These are phyloP conservation scores for Sebastes schlegelii DNA, from an alignment of 2,113 vertebrate species.

Conservation along the genomic window DNA sequence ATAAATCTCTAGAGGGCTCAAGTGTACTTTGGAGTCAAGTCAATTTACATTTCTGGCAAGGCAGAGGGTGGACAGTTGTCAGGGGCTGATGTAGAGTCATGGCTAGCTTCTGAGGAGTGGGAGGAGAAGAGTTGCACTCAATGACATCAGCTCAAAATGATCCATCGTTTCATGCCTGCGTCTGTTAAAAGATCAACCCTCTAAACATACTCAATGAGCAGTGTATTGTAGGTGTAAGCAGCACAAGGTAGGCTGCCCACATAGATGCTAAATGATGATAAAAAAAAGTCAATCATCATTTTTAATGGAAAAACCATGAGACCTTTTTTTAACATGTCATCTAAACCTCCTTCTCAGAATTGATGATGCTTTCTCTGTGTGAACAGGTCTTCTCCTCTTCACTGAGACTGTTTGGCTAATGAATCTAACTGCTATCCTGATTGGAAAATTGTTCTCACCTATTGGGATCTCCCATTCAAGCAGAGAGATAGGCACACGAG, in stretches of 20 bases:
- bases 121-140: slow-evolving; percentile 25
- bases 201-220: not conserved
- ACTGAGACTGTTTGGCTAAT: slow-evolving; percentile 7
- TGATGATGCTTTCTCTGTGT: slow-evolving; percentile 34
- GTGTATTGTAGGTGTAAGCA: not conserved
- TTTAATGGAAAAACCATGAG: slow-evolving; percentile 27
- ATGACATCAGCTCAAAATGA: slow-evolving; percentile 25
- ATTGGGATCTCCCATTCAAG: slow-evolving; percentile 25
- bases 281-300: slow-evolving; percentile 21
- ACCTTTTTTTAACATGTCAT: not conserved
- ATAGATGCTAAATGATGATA: slow-evolving; percentile 1
- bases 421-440: slow-evolving; percentile 49
- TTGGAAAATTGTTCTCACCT: slow-evolving; percentile 46
- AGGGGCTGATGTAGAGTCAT: slow-evolving; percentile 50
- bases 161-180: slow-evolving; percentile 2
- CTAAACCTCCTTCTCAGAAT: slow-evolving; percentile 2
- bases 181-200: not conserved
- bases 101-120: slow-evolving; percentile 29
- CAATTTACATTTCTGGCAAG: slow-evolving; percentile 50
- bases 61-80: slow-evolving; percentile 40
- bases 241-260: not conserved
- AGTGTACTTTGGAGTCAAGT: slow-evolving; percentile 34
- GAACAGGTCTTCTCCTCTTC: slow-evolving; percentile 11
- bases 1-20: slow-evolving; percentile 39
- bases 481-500: slow-evolving; percentile 2